Evolutionary conservation across 1,140 invertebrate species (phyloP).

Genomic region (Drosophila sturtevanti): DNA sequence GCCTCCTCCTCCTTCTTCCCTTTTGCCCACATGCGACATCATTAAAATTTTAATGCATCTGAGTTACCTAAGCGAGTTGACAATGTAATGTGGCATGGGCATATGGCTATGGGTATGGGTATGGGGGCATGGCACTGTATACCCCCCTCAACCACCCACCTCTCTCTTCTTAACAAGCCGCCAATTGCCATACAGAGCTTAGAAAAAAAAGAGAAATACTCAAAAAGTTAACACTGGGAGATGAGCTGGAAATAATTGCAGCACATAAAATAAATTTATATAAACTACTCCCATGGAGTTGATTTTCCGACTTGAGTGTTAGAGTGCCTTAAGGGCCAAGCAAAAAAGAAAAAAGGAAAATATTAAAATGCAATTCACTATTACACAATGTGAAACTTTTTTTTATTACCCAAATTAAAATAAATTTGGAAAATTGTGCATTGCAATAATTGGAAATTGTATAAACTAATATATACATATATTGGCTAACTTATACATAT

Average conservation of each 20-base stretch:
- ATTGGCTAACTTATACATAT: no score
- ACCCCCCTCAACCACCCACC: no score
- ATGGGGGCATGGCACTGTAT: not conserved
- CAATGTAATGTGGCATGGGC: conserved; percentile 61
- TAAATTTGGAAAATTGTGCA: no score
- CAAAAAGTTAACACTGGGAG: conserved; percentile 52
- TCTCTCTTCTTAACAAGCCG: conserved; percentile 5
- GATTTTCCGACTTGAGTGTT: not conserved
- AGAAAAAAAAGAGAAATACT: not conserved
- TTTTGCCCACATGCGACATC: conserved; percentile 50
- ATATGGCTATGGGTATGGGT: conserved; percentile 11
- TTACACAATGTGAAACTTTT: not conserved
- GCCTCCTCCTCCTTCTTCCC: no score
- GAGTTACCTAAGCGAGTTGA: conserved; percentile 26
- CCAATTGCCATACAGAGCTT: conserved; percentile 23
- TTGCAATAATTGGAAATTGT: no score
- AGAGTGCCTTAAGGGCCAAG: no score
- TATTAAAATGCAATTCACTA: not conserved
- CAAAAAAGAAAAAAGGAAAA: not conserved
- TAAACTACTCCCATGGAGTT: not conserved
- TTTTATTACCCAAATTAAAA: no score
- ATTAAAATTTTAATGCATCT: conserved; percentile 71
- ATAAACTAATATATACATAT: no score
- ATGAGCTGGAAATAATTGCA: conserved; percentile 62
- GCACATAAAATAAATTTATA: not conserved